Conservation (phyloP, 2,113 vertebrate species). For the Gymnogyps californianus region DNA sequence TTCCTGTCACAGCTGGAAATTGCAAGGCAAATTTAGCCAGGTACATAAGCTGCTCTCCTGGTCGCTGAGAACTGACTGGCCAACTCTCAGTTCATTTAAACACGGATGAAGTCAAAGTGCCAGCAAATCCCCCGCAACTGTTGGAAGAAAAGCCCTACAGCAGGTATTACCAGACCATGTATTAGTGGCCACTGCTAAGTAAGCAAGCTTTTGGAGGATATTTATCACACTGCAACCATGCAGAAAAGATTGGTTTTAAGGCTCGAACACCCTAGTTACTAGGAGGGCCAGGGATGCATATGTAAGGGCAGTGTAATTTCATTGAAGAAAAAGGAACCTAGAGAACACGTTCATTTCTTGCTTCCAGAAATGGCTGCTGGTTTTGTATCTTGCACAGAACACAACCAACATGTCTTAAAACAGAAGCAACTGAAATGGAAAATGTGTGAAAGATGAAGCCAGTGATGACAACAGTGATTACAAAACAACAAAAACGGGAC, state of each 20-base stretch:
- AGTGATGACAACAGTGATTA: background rate
- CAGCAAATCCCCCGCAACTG: background rate
- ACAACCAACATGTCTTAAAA: background rate
- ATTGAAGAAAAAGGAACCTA: background rate
- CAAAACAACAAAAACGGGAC: background rate
- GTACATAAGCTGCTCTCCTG: fast-evolving
- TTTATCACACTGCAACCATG: background rate
- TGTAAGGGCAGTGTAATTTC: background rate
- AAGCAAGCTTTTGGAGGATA: background rate
- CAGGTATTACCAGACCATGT: background rate
- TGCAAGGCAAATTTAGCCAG: background rate
- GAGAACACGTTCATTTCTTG: background rate
- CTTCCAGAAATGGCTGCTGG: background rate
- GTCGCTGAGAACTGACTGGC: background rate
- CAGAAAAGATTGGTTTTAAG: background rate
- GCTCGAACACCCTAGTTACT: background rate
- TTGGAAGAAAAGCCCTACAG: background rate
- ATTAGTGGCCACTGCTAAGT: background rate
- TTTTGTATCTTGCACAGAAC: background rate
- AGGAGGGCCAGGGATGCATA: background rate
- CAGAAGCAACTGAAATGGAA: background rate
- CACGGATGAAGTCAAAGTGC: background rate
- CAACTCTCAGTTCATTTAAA: fast-evolving
- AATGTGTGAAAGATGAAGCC: background rate
- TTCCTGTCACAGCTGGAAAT: background rate